These are phyloP conservation scores for Dasypogon diadema DNA, from an alignment of 2,888 invertebrate genomes.

Conservation along the genomic window DNA sequence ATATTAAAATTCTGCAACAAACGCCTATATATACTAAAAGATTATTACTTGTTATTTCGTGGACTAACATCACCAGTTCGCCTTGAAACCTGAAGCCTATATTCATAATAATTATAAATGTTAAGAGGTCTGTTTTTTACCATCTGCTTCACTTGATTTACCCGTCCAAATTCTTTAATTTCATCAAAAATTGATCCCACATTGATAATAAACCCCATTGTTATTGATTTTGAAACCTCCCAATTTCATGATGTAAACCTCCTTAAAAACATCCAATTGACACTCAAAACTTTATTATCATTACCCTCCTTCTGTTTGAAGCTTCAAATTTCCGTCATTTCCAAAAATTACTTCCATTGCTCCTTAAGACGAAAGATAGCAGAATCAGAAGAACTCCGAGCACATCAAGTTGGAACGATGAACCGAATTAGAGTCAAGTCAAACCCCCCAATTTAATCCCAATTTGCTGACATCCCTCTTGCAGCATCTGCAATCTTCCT, in stretches of 20 bases:
- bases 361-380: conserved; percentile 2
- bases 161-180: no score
- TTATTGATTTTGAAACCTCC: no score
- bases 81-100: no score
- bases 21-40: no score
- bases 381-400: neutral
- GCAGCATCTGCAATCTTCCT: conserved; percentile 50
- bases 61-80: no score
- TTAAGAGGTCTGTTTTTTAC: no score
- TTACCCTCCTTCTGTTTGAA: conserved; percentile 28
- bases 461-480: conserved; percentile 58
- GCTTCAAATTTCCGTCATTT: conserved; percentile 32
- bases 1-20: no score
- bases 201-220: no score
- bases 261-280: conserved; percentile 41
- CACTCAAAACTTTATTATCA: conserved; percentile 47
- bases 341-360: conserved; percentile 38
- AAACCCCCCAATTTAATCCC: conserved; percentile 61
- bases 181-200: no score
- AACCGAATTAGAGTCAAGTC: conserved; percentile 35
- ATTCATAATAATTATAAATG: no score
- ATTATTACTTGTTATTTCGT: no score
- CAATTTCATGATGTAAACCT: neutral
- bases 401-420: conserved; percentile 16
- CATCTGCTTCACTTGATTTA: no score